Percentiles rank a stretch among this genome's conserved stretches.
These are phyloP conservation scores for Drosophila setosimentum DNA, from an alignment of 2,888 invertebrate species.

Conservation along the genomic window DNA sequence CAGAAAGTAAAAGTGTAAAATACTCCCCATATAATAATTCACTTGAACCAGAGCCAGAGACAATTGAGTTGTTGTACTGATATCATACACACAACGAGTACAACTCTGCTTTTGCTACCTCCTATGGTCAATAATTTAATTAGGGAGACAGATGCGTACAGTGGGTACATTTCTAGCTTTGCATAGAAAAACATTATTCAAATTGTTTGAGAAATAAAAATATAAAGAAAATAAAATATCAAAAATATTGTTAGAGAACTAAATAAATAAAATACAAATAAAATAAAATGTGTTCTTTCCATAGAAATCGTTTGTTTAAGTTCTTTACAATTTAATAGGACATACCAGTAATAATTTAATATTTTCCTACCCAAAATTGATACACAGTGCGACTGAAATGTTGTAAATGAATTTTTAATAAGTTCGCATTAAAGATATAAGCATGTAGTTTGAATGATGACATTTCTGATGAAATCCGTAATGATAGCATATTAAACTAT, in stretches of 20 bases:
- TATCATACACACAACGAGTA: conserved; percentile 2
- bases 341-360: not conserved
- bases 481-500: conserved; percentile 77
- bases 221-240: not conserved
- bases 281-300: not conserved
- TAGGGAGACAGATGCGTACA: conserved; percentile 1
- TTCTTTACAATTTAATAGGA: not conserved
- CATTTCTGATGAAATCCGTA: conserved; percentile 77
- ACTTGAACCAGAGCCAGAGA: conserved; percentile 32
- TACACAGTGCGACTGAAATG: not conserved
- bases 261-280: not conserved
- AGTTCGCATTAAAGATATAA: conserved; percentile 55
- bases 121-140: conserved; percentile 23
- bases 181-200: not conserved
- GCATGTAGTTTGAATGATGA: conserved; percentile 75
- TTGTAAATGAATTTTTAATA: conserved; percentile 71
- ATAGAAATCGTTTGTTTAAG: not conserved
- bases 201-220: not conserved
- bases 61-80: conserved; percentile 46
- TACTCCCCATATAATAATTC: conserved; percentile 37
- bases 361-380: not conserved
- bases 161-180: not conserved
- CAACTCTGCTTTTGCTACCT: not conserved
- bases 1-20: conserved; percentile 54
- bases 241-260: not conserved